phyloP scores from a whole-genome alignment of 2,888 invertebrate species.

The Folsomia candida region DNA sequence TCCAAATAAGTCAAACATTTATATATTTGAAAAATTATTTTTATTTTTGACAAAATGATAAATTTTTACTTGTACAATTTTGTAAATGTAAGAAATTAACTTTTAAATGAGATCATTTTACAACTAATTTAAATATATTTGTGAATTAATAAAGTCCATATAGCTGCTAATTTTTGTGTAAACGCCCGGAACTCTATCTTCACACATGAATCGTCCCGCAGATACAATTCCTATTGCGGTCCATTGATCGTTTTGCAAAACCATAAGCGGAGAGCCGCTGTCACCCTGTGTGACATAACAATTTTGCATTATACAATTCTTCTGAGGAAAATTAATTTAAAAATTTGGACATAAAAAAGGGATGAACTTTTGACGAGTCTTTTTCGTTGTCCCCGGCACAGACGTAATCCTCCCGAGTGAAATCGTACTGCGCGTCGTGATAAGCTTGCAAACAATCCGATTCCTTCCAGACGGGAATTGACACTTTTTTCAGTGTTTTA shows the following conservation, averaged over 20 bases:
- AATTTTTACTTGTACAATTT: neutral
- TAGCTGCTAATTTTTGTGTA: constrained; percentile 31
- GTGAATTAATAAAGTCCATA: constrained; percentile 22
- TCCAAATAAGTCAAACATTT: too few relatives aligned
- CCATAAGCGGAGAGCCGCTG: constrained; percentile 37
- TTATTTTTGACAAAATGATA: neutral
- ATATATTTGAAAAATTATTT: too few relatives aligned
- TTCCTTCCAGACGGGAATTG: constrained; percentile 36
- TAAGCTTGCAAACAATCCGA: constrained; percentile 26
- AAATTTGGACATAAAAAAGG: constrained; percentile 5
- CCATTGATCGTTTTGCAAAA: constrained; percentile 19
- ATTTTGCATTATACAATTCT: neutral
- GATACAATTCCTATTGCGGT: constrained; percentile 36
- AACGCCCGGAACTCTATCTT: constrained; percentile 30
- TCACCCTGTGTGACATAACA: constrained; percentile 31
- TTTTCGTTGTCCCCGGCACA: constrained; percentile 40
- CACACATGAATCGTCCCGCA: constrained; percentile 29
- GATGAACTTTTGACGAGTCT: constrained; percentile 33
- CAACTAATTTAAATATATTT: neutral
- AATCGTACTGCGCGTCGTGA: constrained; percentile 25
- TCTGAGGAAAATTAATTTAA: neutral
- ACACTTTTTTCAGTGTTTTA: constrained; percentile 33
- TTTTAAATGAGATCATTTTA: neutral
- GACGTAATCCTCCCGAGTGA: constrained; percentile 24
- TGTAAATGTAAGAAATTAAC: too few relatives aligned